Evolutionary conservation across 2,797 vertebrate genomes (phyloP).

Genomic region (Hirundo rustica): DNA sequence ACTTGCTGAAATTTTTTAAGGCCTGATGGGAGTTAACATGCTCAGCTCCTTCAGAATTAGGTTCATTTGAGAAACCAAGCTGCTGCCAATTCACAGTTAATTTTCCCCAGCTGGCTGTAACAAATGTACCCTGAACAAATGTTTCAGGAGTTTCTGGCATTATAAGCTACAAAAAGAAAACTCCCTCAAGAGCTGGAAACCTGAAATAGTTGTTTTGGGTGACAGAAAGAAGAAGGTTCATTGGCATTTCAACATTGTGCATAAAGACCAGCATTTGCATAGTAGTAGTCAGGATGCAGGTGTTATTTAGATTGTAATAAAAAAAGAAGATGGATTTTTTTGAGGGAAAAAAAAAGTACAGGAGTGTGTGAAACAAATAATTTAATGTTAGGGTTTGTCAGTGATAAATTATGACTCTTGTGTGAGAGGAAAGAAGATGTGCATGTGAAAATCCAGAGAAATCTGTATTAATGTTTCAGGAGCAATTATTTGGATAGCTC

Average conservation of each 20-base stretch:
- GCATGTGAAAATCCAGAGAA: background rate
- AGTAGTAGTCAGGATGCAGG: background rate
- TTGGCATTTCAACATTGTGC: background rate
- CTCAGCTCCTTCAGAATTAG: background rate
- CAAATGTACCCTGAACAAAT: slow-evolving; percentile 5
- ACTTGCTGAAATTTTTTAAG: background rate
- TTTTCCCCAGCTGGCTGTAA: background rate
- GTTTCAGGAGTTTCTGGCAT: slow-evolving; percentile 6
- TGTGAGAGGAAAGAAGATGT: background rate
- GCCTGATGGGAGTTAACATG: background rate
- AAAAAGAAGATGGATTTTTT: background rate
- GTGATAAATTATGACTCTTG: background rate
- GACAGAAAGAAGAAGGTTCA: background rate
- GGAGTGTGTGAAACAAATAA: background rate
- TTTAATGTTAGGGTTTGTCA: background rate
- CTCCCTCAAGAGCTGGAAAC: background rate
- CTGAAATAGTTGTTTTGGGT: background rate
- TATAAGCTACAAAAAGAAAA: background rate
- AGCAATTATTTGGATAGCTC: background rate
- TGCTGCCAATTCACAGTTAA: slow-evolving; percentile 19
- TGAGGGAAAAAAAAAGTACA: fast-evolving
- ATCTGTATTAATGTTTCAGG: background rate
- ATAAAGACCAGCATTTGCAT: background rate
- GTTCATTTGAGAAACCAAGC: background rate
- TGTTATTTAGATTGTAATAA: background rate